phyloP scores from a whole-genome alignment of 2,113 vertebrate genomes.

The Callithrix jacchus region DNA sequence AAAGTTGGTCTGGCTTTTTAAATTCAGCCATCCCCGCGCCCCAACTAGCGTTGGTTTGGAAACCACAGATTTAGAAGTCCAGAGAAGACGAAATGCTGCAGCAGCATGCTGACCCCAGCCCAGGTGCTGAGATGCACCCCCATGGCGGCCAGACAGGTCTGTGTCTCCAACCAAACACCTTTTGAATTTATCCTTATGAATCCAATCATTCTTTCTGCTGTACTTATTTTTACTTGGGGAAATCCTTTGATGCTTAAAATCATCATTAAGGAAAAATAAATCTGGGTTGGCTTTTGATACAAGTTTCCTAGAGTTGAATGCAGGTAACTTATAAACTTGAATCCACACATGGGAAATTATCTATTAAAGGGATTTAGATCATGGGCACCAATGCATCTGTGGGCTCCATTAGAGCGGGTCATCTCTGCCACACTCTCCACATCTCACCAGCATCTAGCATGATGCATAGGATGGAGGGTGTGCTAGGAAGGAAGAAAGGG shows the following conservation, averaged over 20 bases:
- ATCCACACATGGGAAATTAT: background rate
- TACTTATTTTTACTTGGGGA: background rate
- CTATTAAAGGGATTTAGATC: background rate
- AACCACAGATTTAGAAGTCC: background rate
- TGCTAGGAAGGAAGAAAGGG: too few species aligned
- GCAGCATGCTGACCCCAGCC: background rate
- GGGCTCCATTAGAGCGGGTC: background rate
- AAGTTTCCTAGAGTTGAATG: background rate
- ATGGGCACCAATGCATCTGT: fast-evolving
- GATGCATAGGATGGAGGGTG: background rate
- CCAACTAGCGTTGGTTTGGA: background rate
- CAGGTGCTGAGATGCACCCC: background rate
- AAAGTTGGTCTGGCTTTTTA: background rate
- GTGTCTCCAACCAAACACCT: background rate
- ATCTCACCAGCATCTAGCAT: background rate
- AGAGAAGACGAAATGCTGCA: fast-evolving
- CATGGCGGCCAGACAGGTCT: background rate
- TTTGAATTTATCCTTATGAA: too few species aligned
- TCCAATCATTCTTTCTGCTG: background rate
- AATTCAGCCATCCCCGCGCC: too few species aligned
- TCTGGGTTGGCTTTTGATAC: background rate
- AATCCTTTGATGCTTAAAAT: background rate
- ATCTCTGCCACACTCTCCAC: fast-evolving
- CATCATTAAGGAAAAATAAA: background rate
- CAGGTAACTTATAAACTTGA: background rate